Evolutionary conservation across 2,888 invertebrate genomes (phyloP), one percentile per base, ranked within the genome.

Genomic region (Odontocolon sp.): DNA sequence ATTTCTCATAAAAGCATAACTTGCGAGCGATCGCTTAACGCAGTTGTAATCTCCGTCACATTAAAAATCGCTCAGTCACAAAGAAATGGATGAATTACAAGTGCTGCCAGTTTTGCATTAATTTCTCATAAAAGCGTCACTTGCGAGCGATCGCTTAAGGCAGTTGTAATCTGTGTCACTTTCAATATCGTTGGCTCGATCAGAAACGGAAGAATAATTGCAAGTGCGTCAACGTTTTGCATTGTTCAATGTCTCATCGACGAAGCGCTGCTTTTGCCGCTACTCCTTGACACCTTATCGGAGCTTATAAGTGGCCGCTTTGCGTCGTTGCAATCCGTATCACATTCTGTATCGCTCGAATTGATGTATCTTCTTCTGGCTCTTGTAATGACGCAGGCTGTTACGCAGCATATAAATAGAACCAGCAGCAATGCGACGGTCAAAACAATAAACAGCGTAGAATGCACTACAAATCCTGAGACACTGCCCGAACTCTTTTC

Each of bases 341-440:
- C 86, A 36, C 87, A 88, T 16, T 86, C 84, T 9, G 78, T 80
- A 6, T 84, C 83, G 18, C 64, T 76, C 21, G 80, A 75, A 40
- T 82, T 79, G 11, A 45, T 72, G 2, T 64, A 71, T 47, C 73
- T 84, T 42, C 75, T 81, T 64, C 78, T 85, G 0, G 83, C 76
- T 76, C 74, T 84, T 0, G 86, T 81, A 36, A 88, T 79, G 1
- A 85, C 66, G 33, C 85, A 87, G 2, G 85, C 85, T 0, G 84
- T 79, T 4, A 85, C 54, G 38, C 87, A 87, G 67, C 87, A 88
- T 2, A 87, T 26, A 1, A 87, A 42, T 31, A 87, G 21, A 47
- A 87, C 68, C 3, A 86, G 18, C 8, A 86, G 23, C 3, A 86
- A 63, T 0, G 81, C 67, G 4, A 80, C 68, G 23, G 83, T 26